A percentile compares a stretch with the other conserved stretches of the same genome.
These are phyloP conservation scores for Halcyon badia DNA, from an alignment of 2,797 vertebrate species.

Conservation along the genomic window DNA sequence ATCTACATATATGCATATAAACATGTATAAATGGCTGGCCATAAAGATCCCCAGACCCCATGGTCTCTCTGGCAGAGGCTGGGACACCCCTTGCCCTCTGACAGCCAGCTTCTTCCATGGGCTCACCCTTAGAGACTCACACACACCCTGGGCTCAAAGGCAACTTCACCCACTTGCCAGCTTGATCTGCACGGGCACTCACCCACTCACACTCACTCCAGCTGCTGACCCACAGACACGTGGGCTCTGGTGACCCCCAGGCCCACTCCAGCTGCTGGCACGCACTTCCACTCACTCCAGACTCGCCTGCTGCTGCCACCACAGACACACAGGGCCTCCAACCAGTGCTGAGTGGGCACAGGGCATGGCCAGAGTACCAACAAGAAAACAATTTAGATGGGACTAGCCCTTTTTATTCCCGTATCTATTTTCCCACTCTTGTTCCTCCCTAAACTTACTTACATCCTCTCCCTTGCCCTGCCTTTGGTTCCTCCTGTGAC, in stretches of 20 bases:
- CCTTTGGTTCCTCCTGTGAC: too few species aligned
- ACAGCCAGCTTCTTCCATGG: not conserved
- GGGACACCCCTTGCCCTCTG: not conserved
- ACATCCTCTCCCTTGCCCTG: not conserved
- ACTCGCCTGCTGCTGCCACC: not conserved
- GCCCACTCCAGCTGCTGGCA: not conserved
- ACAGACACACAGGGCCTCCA: not conserved
- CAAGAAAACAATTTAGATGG: not conserved
- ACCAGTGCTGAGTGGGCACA: not conserved
- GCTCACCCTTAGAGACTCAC: not conserved
- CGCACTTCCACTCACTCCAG: accelerated
- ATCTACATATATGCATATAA: too few species aligned
- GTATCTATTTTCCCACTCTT: not conserved
- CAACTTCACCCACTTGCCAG: not conserved
- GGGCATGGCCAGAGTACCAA: not conserved
- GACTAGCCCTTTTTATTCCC: not conserved
- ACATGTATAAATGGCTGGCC: not conserved
- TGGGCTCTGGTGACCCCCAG: accelerated
- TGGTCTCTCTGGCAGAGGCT: not conserved
- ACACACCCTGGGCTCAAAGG: not conserved
- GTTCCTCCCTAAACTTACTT: not conserved
- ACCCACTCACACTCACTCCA: not conserved
- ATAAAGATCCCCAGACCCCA: not conserved
- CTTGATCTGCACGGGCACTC: accelerated
- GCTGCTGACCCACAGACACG: not conserved